Evolutionary conservation across 2,888 invertebrate genomes (phyloP).

Genomic region (Apantesis nais): DNA sequence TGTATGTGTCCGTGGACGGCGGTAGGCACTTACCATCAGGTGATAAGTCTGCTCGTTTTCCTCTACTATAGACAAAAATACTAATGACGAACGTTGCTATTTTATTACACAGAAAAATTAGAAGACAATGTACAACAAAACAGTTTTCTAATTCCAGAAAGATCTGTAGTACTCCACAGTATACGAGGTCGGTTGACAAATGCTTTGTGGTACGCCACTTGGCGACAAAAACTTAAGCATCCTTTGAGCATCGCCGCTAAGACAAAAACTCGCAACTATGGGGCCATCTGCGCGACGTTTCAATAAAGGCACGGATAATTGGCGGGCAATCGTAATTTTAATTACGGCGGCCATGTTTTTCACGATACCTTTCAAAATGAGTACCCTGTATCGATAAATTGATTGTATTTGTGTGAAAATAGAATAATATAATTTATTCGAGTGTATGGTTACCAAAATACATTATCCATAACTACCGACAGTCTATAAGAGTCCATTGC

Average conservation of each 20-base stretch:
- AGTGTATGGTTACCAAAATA: too few relatives aligned
- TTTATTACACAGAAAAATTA: too few relatives aligned
- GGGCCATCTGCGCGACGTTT: constrained; percentile 68
- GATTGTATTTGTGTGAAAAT: constrained; percentile 6
- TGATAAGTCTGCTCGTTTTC: not conserved
- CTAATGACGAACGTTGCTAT: too few relatives aligned
- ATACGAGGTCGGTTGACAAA: constrained; percentile 34
- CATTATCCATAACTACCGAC: too few relatives aligned
- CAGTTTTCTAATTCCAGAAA: not conserved
- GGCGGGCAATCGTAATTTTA: constrained; percentile 72
- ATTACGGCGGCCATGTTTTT: constrained; percentile 64
- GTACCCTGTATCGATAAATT: constrained; percentile 23
- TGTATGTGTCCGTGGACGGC: too few relatives aligned
- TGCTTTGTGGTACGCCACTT: constrained; percentile 43
- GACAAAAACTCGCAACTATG: constrained; percentile 53
- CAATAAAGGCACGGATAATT: constrained; percentile 77
- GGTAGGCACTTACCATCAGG: too few relatives aligned
- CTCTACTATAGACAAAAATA: too few relatives aligned
- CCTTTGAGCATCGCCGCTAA: constrained; percentile 60
- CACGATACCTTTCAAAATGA: constrained; percentile 44
- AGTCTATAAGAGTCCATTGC: too few relatives aligned
- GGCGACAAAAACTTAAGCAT: constrained; percentile 60
- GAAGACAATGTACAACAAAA: not conserved
- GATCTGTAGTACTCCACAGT: constrained; percentile 23
- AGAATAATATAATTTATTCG: not conserved